phyloP scores from a whole-genome alignment of 2,888 invertebrate species.

The Lagria hirta region DNA sequence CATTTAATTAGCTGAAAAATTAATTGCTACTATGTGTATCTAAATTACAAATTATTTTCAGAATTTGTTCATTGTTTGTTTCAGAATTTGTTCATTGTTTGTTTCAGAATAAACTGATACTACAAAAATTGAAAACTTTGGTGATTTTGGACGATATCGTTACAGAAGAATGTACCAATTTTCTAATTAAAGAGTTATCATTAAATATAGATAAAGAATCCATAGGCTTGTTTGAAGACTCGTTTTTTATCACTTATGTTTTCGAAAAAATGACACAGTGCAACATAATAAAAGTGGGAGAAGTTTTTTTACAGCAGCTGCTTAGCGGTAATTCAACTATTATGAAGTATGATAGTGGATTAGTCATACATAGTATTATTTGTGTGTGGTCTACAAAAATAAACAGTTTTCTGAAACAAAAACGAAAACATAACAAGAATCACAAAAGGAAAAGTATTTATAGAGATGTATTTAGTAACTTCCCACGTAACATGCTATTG shows the following conservation, averaged over 20 bases:
- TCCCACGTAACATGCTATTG: slow-evolving; percentile 32
- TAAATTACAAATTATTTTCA: no score
- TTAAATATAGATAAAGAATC: slow-evolving; percentile 40
- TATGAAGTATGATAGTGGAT: slow-evolving; percentile 14
- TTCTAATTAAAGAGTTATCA: slow-evolving; percentile 38
- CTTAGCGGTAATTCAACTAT: slow-evolving; percentile 12
- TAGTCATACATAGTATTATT: slow-evolving; percentile 35
- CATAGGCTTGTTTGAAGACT: slow-evolving; percentile 42
- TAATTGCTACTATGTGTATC: no score
- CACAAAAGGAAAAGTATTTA: slow-evolving; percentile 29
- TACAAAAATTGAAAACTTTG: slow-evolving; percentile 48
- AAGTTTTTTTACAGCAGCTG: slow-evolving; percentile 26
- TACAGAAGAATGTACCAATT: slow-evolving; percentile 37
- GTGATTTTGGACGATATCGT: slow-evolving; percentile 43
- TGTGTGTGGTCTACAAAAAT: slow-evolving; percentile 41
- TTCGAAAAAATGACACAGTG: slow-evolving; percentile 39
- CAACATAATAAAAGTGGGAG: slow-evolving; percentile 32
- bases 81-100: slow-evolving; percentile 10
- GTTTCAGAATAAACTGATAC: slow-evolving; percentile 47
- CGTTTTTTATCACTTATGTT: slow-evolving; percentile 41
- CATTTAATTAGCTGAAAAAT: no score
- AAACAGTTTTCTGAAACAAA: slow-evolving; percentile 41
- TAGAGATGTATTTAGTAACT: slow-evolving; percentile 33
- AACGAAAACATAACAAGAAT: slow-evolving; percentile 38
- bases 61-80: no score